A percentile compares a stretch with the other conserved stretches of the same genome.
These are phyloP conservation scores for Phoenicopterus ruber DNA, from an alignment of 2,113 vertebrate species.

Conservation along the genomic window DNA sequence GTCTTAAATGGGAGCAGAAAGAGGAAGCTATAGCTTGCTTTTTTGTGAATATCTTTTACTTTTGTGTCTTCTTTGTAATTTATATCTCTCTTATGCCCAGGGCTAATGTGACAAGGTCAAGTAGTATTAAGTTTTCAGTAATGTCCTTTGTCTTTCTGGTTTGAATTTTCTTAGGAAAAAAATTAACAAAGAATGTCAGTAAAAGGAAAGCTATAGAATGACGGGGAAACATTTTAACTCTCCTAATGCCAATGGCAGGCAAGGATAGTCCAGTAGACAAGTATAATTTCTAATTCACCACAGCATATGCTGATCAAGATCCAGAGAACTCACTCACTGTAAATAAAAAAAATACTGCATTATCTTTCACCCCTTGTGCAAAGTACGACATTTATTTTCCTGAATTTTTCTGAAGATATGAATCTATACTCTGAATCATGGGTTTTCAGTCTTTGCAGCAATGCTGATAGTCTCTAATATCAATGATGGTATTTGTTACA, in stretches of 20 bases:
- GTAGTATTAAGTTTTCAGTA: slow-evolving; percentile 81
- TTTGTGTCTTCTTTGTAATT: slow-evolving; percentile 82
- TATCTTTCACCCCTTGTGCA: not conserved
- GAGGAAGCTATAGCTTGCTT: slow-evolving; percentile 68
- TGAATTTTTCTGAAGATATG: not conserved
- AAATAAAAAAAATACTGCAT: not conserved
- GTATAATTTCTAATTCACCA: not conserved
- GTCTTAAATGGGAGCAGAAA: slow-evolving; percentile 72
- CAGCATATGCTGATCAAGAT: not conserved
- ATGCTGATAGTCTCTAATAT: not conserved
- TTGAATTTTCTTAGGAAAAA: slow-evolving; percentile 80
- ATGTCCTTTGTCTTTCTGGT: slow-evolving; percentile 84
- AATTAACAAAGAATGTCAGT: slow-evolving; percentile 74
- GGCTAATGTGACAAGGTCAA: slow-evolving; percentile 85
- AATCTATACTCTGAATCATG: not conserved
- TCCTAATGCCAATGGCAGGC: slow-evolving; percentile 46
- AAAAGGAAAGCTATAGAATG: slow-evolving; percentile 66
- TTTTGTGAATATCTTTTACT: slow-evolving; percentile 72
- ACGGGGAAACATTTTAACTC: slow-evolving; percentile 19
- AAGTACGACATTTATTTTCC: not conserved
- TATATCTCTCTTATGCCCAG: slow-evolving; percentile 79
- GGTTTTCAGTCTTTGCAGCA: not conserved
- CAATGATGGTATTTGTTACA: not conserved
- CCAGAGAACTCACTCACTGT: not conserved
- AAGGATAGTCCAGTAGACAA: not conserved